A percentile compares a stretch with the other conserved stretches of the same genome.
These are phyloP conservation scores for Leptopilina myrica DNA, from an alignment of 2,888 invertebrate species.

Conservation along the genomic window DNA sequence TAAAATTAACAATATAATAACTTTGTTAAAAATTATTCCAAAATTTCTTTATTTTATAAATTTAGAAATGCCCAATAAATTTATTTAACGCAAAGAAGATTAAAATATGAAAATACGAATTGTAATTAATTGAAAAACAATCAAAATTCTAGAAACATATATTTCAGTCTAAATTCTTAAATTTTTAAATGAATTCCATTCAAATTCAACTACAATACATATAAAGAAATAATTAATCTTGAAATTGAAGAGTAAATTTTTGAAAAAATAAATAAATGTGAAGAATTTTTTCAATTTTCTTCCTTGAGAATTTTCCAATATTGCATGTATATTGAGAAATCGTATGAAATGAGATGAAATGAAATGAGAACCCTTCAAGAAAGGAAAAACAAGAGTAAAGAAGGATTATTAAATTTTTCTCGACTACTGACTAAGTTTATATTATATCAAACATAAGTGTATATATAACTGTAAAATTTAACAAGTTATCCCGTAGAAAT, in stretches of 20 bases:
- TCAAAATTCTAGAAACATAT: not conserved
- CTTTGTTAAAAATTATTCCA: too few relatives aligned
- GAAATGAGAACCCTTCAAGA: not conserved
- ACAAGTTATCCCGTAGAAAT: not conserved
- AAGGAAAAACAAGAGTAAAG: not conserved
- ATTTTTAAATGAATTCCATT: not conserved
- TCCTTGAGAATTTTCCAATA: not conserved
- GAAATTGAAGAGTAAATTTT: not conserved
- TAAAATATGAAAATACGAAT: not conserved
- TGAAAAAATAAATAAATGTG: not conserved
- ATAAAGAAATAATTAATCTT: not conserved
- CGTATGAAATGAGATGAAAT: too few relatives aligned
- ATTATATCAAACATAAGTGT: not conserved
- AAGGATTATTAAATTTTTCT: not conserved
- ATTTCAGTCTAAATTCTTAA: not conserved
- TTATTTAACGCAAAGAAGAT: not conserved
- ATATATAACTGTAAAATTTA: not conserved
- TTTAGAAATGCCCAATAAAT: not conserved
- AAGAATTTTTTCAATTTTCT: not conserved
- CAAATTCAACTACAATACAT: not conserved
- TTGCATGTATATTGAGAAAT: not conserved
- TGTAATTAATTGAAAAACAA: not conserved
- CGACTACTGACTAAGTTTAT: not conserved
- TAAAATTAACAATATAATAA: too few relatives aligned
- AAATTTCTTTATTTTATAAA: too few relatives aligned